These are phyloP conservation scores for Nephrotoma guestfalica DNA, from an alignment of 2,888 invertebrate species.

Conservation along the genomic window DNA sequence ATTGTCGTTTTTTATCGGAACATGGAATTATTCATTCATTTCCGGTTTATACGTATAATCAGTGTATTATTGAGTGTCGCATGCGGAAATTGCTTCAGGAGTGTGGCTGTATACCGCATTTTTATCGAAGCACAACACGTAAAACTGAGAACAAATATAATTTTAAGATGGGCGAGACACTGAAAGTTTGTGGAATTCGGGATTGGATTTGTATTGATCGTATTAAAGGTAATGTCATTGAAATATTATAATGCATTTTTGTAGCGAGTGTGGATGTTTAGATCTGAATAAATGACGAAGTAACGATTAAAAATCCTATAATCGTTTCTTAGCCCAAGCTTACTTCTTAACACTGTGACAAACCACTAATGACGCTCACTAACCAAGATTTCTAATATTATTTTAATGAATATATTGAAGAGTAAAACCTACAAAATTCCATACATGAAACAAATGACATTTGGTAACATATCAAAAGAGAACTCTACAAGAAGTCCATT, in stretches of 20 bases:
- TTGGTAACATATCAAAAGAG: too few species aligned
- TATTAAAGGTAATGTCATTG: constrained; percentile 38
- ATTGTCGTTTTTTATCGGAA: constrained; percentile 53
- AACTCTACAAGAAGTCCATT: too few species aligned
- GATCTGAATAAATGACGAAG: too few species aligned
- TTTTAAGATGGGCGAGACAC: not conserved
- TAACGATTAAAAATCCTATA: too few species aligned
- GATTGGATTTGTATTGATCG: constrained; percentile 47
- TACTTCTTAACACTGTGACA: too few species aligned
- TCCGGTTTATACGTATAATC: constrained; percentile 50
- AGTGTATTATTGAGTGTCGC: constrained; percentile 60
- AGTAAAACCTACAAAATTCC: too few species aligned
- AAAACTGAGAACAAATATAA: not conserved
- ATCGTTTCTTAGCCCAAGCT: too few species aligned
- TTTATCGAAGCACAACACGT: constrained; percentile 37
- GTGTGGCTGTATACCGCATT: constrained; percentile 60
- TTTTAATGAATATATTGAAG: too few species aligned
- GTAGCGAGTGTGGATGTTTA: not conserved
- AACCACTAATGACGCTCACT: too few species aligned
- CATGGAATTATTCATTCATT: constrained; percentile 45
- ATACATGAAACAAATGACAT: too few species aligned
- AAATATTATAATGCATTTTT: not conserved
- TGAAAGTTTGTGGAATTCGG: constrained; percentile 40
- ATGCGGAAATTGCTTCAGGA: constrained; percentile 41
- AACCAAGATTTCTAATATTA: too few species aligned